phyloP scores from a whole-genome alignment of 2,888 invertebrate species.

The Napeogenes sylphis region DNA sequence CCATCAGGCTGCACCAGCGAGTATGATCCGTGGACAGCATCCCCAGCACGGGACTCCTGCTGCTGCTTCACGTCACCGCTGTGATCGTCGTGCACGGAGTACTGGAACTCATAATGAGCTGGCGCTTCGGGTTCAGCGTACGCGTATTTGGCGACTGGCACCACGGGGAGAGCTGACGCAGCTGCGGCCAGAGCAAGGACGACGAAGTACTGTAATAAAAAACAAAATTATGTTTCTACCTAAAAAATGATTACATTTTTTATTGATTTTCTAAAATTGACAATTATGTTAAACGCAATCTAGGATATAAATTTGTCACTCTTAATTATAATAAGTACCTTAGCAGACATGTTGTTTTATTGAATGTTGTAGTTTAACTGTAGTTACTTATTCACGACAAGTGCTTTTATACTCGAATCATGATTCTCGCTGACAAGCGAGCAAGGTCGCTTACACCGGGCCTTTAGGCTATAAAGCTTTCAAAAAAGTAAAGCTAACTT shows the following conservation, averaged over 20 bases:
- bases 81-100: conserved; percentile 51
- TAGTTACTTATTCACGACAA: no score
- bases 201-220: conserved; percentile 45
- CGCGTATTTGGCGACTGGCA: conserved; percentile 48
- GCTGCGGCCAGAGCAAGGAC: conserved; percentile 24
- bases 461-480: no score
- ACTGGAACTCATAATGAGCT: conserved; percentile 63
- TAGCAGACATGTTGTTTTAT: no score
- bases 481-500: no score
- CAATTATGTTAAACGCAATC: no score
- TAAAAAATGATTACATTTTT: not conserved
- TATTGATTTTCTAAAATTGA: no score
- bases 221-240: not conserved
- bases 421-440: no score
- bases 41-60: conserved; percentile 62
- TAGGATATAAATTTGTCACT: no score
- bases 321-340: no score
- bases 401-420: no score
- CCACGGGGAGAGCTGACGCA: conserved; percentile 36
- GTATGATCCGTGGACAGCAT: conserved; percentile 65
- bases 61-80: conserved; percentile 60
- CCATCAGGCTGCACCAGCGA: conserved; percentile 50
- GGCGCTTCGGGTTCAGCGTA: conserved; percentile 56
- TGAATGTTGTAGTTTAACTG: no score
- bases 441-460: no score